Evolutionary conservation across 2,888 invertebrate species (phyloP).

Genomic region (Tenthredo mesomela): DNA sequence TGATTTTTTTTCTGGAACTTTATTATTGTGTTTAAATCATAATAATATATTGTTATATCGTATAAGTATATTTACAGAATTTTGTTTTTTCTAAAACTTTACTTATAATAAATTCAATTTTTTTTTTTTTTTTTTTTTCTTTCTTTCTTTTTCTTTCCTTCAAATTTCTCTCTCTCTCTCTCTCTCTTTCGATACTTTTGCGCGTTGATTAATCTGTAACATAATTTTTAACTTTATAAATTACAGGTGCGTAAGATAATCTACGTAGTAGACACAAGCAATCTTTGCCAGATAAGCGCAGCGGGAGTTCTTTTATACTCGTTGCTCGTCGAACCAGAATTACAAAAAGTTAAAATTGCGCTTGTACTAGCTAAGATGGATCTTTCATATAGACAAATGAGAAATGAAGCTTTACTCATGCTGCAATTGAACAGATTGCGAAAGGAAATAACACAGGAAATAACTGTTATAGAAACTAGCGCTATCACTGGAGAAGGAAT

Average conservation of each 20-base stretch:
- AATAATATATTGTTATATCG: not conserved
- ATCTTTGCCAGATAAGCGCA: conserved; percentile 92
- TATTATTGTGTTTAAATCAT: not conserved
- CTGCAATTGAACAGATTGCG: conserved; percentile 86
- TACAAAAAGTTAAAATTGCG: conserved; percentile 83
- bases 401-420: conserved; percentile 92
- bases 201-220: too few species aligned
- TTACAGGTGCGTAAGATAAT: conserved; percentile 80
- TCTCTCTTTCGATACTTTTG: too few species aligned
- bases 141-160: not conserved
- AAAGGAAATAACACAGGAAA: conserved; percentile 84
- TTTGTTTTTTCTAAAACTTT: not conserved
- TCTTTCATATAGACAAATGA: conserved; percentile 91
- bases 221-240: not conserved
- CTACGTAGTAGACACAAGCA: conserved; percentile 91
- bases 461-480: conserved; percentile 87
- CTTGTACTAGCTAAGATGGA: conserved; percentile 91
- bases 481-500: conserved; percentile 87
- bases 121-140: not conserved
- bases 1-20: conserved; percentile 3
- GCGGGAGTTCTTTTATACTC: conserved; percentile 91
- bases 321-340: conserved; percentile 85
- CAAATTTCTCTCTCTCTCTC: not conserved
- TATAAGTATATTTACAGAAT: conserved; percentile 31
- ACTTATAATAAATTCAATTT: not conserved